Evolutionary conservation across 2,797 vertebrate species (phyloP).

Genomic region (Menidia menidia): DNA sequence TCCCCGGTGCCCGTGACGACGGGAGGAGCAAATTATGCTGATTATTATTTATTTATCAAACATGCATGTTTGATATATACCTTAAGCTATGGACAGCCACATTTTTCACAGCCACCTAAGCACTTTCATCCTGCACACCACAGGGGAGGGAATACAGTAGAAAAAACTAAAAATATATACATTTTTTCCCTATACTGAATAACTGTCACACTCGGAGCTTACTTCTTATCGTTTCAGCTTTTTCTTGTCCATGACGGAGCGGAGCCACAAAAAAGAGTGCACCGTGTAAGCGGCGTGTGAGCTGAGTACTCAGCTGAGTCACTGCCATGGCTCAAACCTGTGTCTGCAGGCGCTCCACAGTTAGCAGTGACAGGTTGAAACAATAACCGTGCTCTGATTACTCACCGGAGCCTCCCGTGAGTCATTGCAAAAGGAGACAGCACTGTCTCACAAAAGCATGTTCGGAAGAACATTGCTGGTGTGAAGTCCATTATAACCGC

Average conservation of each 20-base stretch:
- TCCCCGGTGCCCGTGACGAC: constrained; percentile 34
- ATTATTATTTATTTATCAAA: constrained; percentile 53
- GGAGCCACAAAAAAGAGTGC: constrained; percentile 16
- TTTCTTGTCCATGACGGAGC: constrained; percentile 33
- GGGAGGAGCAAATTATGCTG: constrained; percentile 30
- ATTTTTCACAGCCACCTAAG: constrained; percentile 49
- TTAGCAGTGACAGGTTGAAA: constrained; percentile 74
- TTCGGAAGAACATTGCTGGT: constrained; percentile 18
- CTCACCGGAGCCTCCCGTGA: constrained; percentile 77
- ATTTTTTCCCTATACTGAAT: constrained; percentile 47
- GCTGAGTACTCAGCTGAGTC: constrained; percentile 65
- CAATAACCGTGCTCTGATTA: constrained; percentile 75
- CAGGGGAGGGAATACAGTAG: constrained; percentile 26
- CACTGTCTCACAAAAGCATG: constrained; percentile 61
- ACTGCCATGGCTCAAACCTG: constrained; percentile 66
- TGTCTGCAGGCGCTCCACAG: constrained; percentile 72
- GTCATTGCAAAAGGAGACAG: constrained; percentile 73
- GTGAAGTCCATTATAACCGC: constrained; percentile 21
- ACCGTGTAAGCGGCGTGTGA: constrained; percentile 62
- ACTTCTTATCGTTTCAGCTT: constrained; percentile 21
- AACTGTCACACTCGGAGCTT: constrained; percentile 18
- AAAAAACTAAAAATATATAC: constrained; percentile 29
- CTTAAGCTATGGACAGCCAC: constrained; percentile 10
- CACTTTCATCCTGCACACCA: constrained; percentile 38
- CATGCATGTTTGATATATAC: constrained; percentile 28